Conservation (phyloP, 2,113 vertebrate genomes). For the Tor tambroides region DNA sequence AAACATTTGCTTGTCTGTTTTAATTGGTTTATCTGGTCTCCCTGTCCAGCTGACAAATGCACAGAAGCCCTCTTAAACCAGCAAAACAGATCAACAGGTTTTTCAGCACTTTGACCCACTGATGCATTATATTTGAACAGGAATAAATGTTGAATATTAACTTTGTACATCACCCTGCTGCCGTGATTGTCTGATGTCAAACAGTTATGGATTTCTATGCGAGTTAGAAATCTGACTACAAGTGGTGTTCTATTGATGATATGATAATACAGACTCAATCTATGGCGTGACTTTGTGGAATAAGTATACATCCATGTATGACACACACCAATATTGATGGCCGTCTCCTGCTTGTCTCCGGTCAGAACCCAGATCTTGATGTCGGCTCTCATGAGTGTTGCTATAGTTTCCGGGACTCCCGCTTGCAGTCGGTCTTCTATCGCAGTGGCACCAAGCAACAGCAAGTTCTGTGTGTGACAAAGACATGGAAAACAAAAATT, state of each 20-base stretch:
- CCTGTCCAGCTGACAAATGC: not conserved
- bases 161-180: not conserved
- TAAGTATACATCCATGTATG: not conserved
- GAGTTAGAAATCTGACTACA: too few relatives aligned
- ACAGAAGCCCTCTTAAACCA: not conserved
- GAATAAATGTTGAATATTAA: not conserved
- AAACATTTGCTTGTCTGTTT: not conserved
- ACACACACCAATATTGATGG: conserved; percentile 88
- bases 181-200: not conserved
- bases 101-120: not conserved
- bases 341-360: conserved; percentile 96
- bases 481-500: too few relatives aligned
- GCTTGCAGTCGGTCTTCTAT: conserved; percentile 96
- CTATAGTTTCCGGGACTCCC: conserved; percentile 95
- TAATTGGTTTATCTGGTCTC: not conserved
- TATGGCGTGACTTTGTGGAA: not conserved
- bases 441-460: conserved; percentile 93
- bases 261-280: not conserved
- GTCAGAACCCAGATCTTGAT: conserved; percentile 98
- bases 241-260: not conserved
- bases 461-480: conserved; percentile 79
- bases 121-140: not conserved
- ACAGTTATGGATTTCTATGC: not conserved
- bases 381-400: conserved; percentile 89
- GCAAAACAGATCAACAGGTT: not conserved